Evolutionary conservation across 2,888 invertebrate genomes (phyloP), one percentile per base, ranked within the genome.

Genomic region (Antheraea assamensis): DNA sequence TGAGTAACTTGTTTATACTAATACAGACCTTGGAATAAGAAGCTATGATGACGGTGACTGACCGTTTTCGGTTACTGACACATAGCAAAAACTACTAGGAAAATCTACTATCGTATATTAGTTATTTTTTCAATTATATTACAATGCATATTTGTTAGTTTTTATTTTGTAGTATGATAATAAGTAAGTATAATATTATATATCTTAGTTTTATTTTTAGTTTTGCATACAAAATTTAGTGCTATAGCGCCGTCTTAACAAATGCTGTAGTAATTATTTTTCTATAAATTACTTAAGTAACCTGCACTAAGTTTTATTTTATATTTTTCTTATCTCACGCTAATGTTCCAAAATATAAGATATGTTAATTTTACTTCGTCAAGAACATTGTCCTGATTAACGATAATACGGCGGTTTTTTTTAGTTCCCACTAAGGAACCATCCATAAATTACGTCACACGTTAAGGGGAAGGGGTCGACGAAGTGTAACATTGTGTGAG

Each of bases 11-110:
- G 27, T 49, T 30, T 42, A 68, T 52, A 30, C 30, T 30, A 27
- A 52, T 31, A 31, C 21, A 30, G 15, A 58, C 58, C 58, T 58
- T 58, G 58, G 15, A n/a, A 24, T 58, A 21, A 13, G 24, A 24
- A 58, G 15, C 24, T 13, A 52, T 21, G 58, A 27, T 21, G 58
- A 58, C 58, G 58, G 58, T 58, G 58, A 58, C 24, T 58, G 58
- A 58, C 58, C 58, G 58, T 58, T 24, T n/a, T 24, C 58, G 58
- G 58, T 58, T 58, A 58, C 58, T 58, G 58, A 58, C 58, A n/a
- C 58, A 24, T 58, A 58, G 58, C 58, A 58, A 58, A 58, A 24
- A 58, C 58, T 58, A 58, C 58, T 24, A 13, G 21, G n/a, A 24
- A n/a, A 58, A 58, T 13, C 58, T 13, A 24, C 24, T 24, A 24